Conservation (phyloP, 2,888 invertebrate species). For the Barypeithes pellucidus region DNA sequence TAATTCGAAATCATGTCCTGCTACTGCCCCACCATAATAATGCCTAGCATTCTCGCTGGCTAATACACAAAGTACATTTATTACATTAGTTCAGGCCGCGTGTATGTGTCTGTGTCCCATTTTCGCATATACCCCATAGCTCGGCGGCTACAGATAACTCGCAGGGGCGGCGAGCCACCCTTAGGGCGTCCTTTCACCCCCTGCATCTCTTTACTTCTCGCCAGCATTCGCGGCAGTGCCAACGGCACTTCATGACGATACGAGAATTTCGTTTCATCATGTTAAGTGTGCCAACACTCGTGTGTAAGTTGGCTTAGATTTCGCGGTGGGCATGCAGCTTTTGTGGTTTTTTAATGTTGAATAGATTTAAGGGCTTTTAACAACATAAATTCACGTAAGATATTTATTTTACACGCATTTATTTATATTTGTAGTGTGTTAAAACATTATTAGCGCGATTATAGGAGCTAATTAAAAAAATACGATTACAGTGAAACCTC, state of each 20-base stretch:
- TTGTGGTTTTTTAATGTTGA: slow-evolving; percentile 4
- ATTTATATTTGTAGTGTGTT: slow-evolving; percentile 62
- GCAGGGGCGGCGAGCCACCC: slow-evolving; percentile 43
- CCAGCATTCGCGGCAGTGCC: slow-evolving; percentile 36
- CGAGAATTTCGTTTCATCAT: slow-evolving; percentile 51
- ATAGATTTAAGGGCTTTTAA: not conserved
- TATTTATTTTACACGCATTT: slow-evolving; percentile 59
- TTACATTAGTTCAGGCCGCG: slow-evolving; percentile 64
- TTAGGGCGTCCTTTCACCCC: slow-evolving; percentile 37
- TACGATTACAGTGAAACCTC: no score
- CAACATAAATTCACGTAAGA: not conserved
- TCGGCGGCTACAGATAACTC: slow-evolving; percentile 61
- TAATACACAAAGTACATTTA: slow-evolving; percentile 68
- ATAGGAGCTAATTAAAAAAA: no score
- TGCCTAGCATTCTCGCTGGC: slow-evolving; percentile 59
- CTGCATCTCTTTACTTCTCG: slow-evolving; percentile 54
- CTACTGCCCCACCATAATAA: slow-evolving; percentile 59
- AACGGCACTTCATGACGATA: slow-evolving; percentile 51
- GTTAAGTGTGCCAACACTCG: slow-evolving; percentile 42
- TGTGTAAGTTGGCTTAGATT: slow-evolving; percentile 43
- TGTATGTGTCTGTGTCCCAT: slow-evolving; percentile 61
- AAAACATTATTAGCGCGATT: no score
- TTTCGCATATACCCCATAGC: slow-evolving; percentile 58
- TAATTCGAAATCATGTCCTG: slow-evolving; percentile 52
- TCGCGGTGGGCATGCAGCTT: not conserved